Conservation (phyloP, 2,113 vertebrate species). For the Cathartes aura region DNA sequence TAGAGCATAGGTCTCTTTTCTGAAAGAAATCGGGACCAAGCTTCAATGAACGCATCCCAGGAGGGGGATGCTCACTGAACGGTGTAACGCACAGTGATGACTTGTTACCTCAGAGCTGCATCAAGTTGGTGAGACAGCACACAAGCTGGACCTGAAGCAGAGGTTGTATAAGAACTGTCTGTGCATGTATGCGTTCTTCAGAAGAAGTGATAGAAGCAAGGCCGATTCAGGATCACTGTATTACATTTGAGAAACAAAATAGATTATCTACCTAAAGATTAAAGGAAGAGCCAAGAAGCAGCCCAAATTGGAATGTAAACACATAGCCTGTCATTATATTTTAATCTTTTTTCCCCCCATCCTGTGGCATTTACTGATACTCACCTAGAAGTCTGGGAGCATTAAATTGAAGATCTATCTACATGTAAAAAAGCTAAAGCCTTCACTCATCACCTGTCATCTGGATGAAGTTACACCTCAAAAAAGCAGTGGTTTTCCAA, state of each 20-base stretch:
- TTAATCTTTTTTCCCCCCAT: background rate
- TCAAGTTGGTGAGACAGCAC: background rate
- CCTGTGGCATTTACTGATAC: background rate
- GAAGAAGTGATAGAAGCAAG: background rate
- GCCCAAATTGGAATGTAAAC: background rate
- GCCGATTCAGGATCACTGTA: background rate
- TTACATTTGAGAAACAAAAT: background rate
- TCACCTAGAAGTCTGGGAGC: background rate
- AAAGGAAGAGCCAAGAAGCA: background rate
- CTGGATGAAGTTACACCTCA: background rate
- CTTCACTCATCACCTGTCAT: background rate
- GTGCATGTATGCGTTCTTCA: rapidly evolving
- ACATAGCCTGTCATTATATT: rapidly evolving
- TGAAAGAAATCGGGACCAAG: background rate
- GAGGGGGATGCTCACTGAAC: background rate
- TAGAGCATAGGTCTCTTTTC: background rate
- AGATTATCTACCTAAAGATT: background rate
- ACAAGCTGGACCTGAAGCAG: background rate
- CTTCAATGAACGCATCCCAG: rapidly evolving
- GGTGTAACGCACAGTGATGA: background rate
- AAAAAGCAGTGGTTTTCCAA: background rate
- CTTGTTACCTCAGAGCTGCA: background rate
- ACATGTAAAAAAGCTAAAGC: background rate
- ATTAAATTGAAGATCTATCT: background rate
- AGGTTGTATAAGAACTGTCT: background rate